These are phyloP conservation scores for Enteromius thamalakanensis DNA, from an alignment of 2,797 vertebrate genomes.

Conservation along the genomic window DNA sequence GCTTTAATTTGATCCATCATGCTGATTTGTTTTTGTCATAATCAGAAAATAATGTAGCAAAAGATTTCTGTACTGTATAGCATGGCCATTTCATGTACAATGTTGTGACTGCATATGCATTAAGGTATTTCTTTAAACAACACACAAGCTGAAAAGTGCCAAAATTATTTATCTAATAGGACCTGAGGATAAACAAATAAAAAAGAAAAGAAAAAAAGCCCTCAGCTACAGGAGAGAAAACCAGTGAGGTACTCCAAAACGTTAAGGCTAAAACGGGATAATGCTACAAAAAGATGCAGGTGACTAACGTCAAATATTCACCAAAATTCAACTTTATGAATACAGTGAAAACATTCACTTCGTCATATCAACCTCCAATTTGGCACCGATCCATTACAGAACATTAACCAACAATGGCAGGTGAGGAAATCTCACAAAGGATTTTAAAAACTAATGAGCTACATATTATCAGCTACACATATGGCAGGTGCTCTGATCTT, in stretches of 20 bases:
- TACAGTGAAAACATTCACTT: conserved; percentile 34
- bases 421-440: not conserved
- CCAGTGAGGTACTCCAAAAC: conserved; percentile 59
- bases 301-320: conserved; percentile 30
- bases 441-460: conserved; percentile 44
- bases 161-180: conserved; percentile 28
- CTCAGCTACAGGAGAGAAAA: conserved; percentile 57
- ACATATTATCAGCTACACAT: conserved; percentile 56
- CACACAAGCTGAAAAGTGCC: conserved; percentile 27
- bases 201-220: conserved; percentile 13
- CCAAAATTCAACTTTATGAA: not conserved
- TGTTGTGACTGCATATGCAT: not conserved
- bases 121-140: conserved; percentile 28
- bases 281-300: conserved; percentile 39
- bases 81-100: conserved; percentile 26
- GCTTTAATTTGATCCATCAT: conserved; percentile 16
- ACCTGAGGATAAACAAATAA: conserved; percentile 46
- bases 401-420: not conserved
- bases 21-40: not conserved
- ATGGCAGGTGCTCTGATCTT: conserved; percentile 22
- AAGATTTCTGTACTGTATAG: not conserved
- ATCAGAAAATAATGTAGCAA: not conserved
- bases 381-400: conserved; percentile 25
- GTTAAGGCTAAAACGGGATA: conserved; percentile 65
- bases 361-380: conserved; percentile 2